Evolutionary conservation across 2,113 vertebrate genomes (phyloP), one percentile per base, ranked within the genome.

Genomic region (Macroglossus sobrinus): DNA sequence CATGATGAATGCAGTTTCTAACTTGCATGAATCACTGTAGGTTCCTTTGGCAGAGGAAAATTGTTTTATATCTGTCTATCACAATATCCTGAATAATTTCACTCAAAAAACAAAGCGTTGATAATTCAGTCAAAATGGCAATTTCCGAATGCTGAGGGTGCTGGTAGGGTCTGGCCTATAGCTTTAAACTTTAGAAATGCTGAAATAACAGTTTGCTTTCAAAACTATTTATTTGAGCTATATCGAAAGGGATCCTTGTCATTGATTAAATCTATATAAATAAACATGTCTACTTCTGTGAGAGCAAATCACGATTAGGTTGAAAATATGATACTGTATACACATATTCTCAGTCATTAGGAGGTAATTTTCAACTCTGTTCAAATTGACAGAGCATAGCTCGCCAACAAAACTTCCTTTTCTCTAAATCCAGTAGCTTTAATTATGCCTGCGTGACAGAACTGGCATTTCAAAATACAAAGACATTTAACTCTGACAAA

Each of bases 371-470:
- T 89, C 90, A 61, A 30, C 75, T 59, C 63, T 30, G 76, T 69
- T 86, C 90, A 75, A 53, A 92, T 35, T 28, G 75, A 30, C 14
- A 35, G 93, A 61, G 33, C 35, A 0, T 9, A 5, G 71, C 85
- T 57, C 22, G 5, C 93, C 94, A 55, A 7, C n/a, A 10, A n/a
- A 61, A 61, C 22, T 33, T 80, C 91, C 95, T 95, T 47, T 40
- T 26, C 82, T 95, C 76, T 50, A 38, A 84, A 66, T 75, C 61
- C 68, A 78, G n/a, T 80, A 16, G 43, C 74, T 88, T n/a, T 55
- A 89, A 57, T 96, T 91, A 87, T 59, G 92, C 45, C 59, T 28
- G 61, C 3, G 72, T 76, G 96, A 59, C 18, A 89, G 69, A 97
- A 35, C 76, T 55, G 93, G 79, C 69, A 72, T 97, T 94, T 95